A percentile compares a stretch with the other conserved stretches of the same genome.
Evolutionary conservation across 2,113 vertebrate species (phyloP).

Genomic region (Erythrolamprus reginae): DNA sequence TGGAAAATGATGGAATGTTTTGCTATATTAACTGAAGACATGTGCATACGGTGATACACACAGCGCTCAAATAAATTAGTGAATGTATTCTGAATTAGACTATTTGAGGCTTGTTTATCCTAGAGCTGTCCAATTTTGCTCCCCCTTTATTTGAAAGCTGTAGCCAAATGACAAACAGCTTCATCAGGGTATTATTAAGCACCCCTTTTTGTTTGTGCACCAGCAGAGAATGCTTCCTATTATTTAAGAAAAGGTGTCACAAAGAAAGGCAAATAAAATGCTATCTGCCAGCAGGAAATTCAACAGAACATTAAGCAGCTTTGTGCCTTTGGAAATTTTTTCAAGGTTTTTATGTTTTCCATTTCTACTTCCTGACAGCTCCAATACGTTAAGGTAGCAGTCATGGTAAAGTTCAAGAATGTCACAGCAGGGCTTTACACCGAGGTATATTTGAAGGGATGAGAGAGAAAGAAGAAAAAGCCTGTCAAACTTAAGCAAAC

Average conservation of each 20-base stretch:
- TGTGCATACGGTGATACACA: background rate
- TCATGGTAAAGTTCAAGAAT: constrained; percentile 51
- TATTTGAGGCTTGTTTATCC: constrained; percentile 67
- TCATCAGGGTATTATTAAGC: constrained; percentile 62
- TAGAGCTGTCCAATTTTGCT: constrained; percentile 60
- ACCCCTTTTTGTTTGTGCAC: constrained; percentile 49
- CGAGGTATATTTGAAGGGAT: constrained; percentile 9
- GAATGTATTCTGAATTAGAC: constrained; percentile 64
- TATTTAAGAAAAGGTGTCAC: constrained; percentile 65
- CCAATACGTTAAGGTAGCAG: constrained; percentile 35
- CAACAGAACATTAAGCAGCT: constrained; percentile 40
- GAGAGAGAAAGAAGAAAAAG: background rate
- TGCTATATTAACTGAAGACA: constrained; percentile 55
- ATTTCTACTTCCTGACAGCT: constrained; percentile 49
- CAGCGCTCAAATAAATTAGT: constrained; percentile 76
- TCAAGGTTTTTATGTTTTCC: constrained; percentile 25
- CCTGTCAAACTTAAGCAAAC: constrained; percentile 34
- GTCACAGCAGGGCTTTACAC: constrained; percentile 36
- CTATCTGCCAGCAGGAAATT: constrained; percentile 52
- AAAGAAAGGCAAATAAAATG: constrained; percentile 52
- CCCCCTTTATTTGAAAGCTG: constrained; percentile 65
- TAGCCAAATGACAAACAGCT: constrained; percentile 59
- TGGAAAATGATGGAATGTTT: constrained; percentile 86
- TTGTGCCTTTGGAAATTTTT: constrained; percentile 45
- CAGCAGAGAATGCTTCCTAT: constrained; percentile 44